A percentile compares a stretch with the other conserved stretches of the same genome.
These are phyloP conservation scores for Asobara japonica DNA, from an alignment of 1,140 invertebrate species.

Conservation along the genomic window DNA sequence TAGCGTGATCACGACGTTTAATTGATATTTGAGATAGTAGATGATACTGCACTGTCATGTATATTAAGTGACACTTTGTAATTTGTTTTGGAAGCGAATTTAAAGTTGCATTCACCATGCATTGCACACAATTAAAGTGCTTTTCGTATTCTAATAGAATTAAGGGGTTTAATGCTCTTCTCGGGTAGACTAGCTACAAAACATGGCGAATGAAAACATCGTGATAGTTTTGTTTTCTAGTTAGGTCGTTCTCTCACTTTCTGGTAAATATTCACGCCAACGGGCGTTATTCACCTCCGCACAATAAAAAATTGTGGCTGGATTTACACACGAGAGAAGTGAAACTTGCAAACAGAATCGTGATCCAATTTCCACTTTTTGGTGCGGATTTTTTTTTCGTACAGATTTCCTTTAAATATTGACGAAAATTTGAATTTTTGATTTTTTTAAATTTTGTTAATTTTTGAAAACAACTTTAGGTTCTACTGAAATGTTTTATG, in stretches of 20 bases:
- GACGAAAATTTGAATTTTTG: too few relatives aligned
- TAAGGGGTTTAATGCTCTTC: not conserved
- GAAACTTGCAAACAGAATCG: too few relatives aligned
- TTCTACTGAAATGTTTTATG: too few relatives aligned
- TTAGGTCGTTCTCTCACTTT: not conserved
- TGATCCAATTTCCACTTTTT: too few relatives aligned
- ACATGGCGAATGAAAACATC: not conserved
- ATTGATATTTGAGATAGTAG: slow-evolving; percentile 1
- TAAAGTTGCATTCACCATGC: not conserved
- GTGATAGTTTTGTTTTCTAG: not conserved
- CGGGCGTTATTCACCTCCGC: too few relatives aligned
- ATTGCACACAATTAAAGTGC: not conserved
- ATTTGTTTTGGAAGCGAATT: not conserved
- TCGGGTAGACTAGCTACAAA: not conserved
- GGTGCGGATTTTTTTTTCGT: too few relatives aligned
- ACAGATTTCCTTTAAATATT: too few relatives aligned
- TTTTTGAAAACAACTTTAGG: too few relatives aligned
- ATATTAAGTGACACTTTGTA: slow-evolving; percentile 7
- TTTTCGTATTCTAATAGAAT: not conserved
- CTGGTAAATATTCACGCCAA: too few relatives aligned
- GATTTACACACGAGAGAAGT: too few relatives aligned
- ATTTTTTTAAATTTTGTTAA: too few relatives aligned
- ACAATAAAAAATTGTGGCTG: too few relatives aligned
- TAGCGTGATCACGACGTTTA: slow-evolving; percentile 5
- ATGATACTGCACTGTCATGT: not conserved